These are phyloP conservation scores for Phytoseiulus persimilis DNA, from an alignment of 2,888 invertebrate genomes.

Conservation along the genomic window DNA sequence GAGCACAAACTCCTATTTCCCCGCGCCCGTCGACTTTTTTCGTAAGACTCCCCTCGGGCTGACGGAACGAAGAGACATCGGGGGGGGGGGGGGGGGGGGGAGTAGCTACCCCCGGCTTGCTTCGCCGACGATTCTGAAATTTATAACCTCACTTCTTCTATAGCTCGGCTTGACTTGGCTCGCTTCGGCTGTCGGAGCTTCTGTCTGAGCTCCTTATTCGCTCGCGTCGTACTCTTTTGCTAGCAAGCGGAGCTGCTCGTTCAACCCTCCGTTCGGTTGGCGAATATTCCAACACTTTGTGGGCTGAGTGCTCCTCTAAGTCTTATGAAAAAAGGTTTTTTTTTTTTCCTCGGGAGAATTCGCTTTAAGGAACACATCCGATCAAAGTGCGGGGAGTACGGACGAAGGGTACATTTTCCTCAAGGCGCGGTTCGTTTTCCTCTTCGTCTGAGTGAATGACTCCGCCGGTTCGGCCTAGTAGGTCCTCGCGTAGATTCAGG, in stretches of 20 bases:
- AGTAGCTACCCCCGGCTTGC: no score
- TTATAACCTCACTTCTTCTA: neutral
- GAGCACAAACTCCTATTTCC: neutral
- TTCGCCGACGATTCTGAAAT: neutral
- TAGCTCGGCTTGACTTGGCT: neutral
- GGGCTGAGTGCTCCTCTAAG: neutral
- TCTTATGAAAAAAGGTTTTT: neutral
- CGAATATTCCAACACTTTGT: neutral
- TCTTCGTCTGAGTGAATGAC: neutral
- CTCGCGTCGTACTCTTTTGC: neutral
- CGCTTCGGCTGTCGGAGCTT: neutral
- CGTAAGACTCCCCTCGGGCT: neutral
- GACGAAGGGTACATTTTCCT: no score
- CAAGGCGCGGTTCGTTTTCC: neutral
- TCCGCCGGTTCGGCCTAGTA: no score
- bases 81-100: no score
- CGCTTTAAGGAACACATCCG: neutral
- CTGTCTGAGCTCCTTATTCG: neutral
- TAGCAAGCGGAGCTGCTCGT: no score
- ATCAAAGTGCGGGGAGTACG: neutral
- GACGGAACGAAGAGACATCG: neutral
- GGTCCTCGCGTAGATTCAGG: no score
- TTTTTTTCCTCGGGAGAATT: neutral
- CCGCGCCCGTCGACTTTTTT: neutral
- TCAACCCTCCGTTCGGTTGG: neutral